Evolutionary conservation across 2,113 vertebrate species (phyloP).

Genomic region (Dipodomys ordii): DNA sequence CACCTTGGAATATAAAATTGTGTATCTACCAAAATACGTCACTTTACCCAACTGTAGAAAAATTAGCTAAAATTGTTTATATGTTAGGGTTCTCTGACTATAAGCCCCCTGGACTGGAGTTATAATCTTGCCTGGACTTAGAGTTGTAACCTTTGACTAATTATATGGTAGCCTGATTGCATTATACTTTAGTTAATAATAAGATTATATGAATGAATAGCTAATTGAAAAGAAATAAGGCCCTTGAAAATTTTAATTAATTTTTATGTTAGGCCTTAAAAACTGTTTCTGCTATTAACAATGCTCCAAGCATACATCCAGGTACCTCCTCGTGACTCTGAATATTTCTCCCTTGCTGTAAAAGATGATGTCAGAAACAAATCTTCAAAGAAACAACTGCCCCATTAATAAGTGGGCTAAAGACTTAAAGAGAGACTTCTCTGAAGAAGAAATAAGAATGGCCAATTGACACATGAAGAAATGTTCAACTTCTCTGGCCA

Average conservation of each 20-base stretch:
- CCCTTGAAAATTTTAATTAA: background rate
- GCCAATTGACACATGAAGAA: no score
- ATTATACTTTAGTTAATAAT: conserved; percentile 2
- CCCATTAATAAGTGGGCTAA: no score
- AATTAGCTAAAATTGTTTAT: conserved; percentile 20
- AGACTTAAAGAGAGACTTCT: no score
- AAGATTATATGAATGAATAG: background rate
- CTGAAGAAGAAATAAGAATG: no score
- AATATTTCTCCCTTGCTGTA: background rate
- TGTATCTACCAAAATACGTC: conserved; percentile 56
- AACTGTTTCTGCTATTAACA: background rate
- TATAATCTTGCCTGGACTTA: background rate
- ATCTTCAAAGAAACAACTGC: no score
- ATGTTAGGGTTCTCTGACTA: background rate
- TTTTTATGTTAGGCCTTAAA: background rate
- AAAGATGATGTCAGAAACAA: no score
- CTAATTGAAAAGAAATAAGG: conserved; percentile 31
- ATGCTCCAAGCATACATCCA: background rate
- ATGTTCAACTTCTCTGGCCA: no score
- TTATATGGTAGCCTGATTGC: background rate
- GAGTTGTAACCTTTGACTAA: background rate
- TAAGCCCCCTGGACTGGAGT: background rate
- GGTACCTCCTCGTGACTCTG: background rate
- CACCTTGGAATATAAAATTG: conserved; percentile 55
- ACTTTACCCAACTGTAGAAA: conserved; percentile 36